Evolutionary conservation across 2,113 vertebrate genomes (phyloP), one percentile per base, ranked within the genome.

Genomic region (Pterocles gutturalis): DNA sequence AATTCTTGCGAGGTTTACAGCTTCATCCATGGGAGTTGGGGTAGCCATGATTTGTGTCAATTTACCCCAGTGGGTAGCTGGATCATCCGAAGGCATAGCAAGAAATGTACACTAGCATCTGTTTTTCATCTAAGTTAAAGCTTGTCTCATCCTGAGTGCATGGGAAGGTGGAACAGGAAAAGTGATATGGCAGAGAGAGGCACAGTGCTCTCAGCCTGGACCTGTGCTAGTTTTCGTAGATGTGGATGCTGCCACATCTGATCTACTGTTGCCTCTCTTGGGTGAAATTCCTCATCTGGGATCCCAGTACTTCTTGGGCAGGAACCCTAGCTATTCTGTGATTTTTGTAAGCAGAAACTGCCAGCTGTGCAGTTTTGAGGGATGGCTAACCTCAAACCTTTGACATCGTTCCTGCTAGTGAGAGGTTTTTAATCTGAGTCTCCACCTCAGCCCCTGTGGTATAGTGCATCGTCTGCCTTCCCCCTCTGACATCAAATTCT

Each of bases 211-310:
- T 49, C 31, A 49, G 53, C 21, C 61, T 64, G 70, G 62, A 8
- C 22, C 48, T n/a, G 12, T 17, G 11, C 20, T 60, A 18, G 8
- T 22, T 73, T 45, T 33, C 2, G 0, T 0, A 12, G 41, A 19
- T 7, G 11, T 64, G 67, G 34, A 11, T 57, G 54, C 69, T 77
- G 81, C 53, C 8, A 2, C 25, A 13, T 10, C 54, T 45, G 13
- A 43, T 33, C 33, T 49, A 18, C 45, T 61, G 41, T 19, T 38
- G 29, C 8, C 31, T 64, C 54, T 73, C 41, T 24, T 1, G 17
- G 58, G 58, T n/a, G 7, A 66, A 72, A 62, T 93, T 51, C 54
- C 38, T 21, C 10, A 48, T 19, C 36, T 46, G 60, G 46, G 11
- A 38, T 69, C 34, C 55, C 25, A 67, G 1, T 43, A 58, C 14